Evolutionary conservation across 2,797 vertebrate species (phyloP), one percentile per base, ranked within the genome.

Genomic region (Phyllotis vaccarum): DNA sequence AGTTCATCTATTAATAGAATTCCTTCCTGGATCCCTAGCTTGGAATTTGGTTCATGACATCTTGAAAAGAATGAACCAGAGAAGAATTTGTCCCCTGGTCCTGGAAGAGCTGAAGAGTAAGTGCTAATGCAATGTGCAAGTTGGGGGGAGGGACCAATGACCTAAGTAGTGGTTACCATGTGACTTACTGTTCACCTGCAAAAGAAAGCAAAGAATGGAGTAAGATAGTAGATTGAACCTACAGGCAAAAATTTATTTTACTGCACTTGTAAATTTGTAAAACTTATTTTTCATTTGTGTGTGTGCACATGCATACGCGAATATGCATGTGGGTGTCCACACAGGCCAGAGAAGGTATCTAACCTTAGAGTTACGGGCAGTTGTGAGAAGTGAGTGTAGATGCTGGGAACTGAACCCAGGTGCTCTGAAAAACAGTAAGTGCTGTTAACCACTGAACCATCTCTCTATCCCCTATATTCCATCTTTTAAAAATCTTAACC

Each of bases 141-240:
- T 0, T 6, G 17, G 49, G 49, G 24, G 24, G 40, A 19, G 27
- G 13, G 34, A 16, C 10, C 19, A 13, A n/a, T 52, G 72, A 40
- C 0, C 13, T 29, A 10, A 0, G 19, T 6, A 0, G 14, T 52
- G 75, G 0, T 58, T 21, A 1, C 49, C n/a, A 0, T 5, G 22
- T 7, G 10, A 22, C 6, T n/a, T 52, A 9, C 1, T 22, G 43
- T 16, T 27, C 34, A 2, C 43, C 24, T 40, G n/a, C 76, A 37
- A 11, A 13, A 43, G 56, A 78, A 70, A 68, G 24, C n/a, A 16
- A 62, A 58, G 0, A 34, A 37, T 40, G 10, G 40, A 13, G 78
- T 29, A 5, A 49, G 40, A 58, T 16, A 12, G 17, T 37, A 12
- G 54, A 22, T 66, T 27, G 6, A 40, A 34, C 16, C 24, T 14